Percentiles rank a stretch among this genome's conserved stretches.
Conservation (phyloP, 2,888 invertebrate species). For the Sphaerophoria taeniata region DNA sequence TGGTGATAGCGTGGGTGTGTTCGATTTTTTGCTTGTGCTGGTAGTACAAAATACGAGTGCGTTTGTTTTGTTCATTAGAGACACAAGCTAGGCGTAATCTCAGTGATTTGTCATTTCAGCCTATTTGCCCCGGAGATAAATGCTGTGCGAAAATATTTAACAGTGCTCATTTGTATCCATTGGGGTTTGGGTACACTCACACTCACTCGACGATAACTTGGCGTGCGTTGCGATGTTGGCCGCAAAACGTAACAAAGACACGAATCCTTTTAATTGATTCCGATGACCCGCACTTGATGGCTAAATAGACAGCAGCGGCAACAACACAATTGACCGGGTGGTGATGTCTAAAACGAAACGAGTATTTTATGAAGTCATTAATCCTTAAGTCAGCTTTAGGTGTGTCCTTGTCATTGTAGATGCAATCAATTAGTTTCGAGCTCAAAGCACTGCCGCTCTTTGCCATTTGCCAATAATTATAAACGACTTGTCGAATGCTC, state of each 20-base stretch:
- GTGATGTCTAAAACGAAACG: not conserved
- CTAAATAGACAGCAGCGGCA: not conserved
- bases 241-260: constrained; percentile 44
- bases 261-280: constrained; percentile 68
- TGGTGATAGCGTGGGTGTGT: not conserved
- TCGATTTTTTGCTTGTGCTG: constrained; percentile 10
- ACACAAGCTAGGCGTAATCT: constrained; percentile 49
- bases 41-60: constrained; percentile 38
- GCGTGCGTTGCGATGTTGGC: not conserved
- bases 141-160: constrained; percentile 71
- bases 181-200: constrained; percentile 28
- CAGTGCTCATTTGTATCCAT: constrained; percentile 55
- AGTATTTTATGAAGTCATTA: constrained; percentile 63
- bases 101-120: constrained; percentile 67
- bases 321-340: not conserved
- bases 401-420: constrained; percentile 42
- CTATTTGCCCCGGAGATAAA: constrained; percentile 66
- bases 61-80: constrained; percentile 64
- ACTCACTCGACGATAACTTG: not conserved
- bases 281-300: constrained; percentile 45
- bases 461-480: not conserved
- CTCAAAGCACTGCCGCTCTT: not conserved
- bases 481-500: not conserved
- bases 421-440: constrained; percentile 40
- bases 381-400: constrained; percentile 50